Conservation (phyloP, 2,797 vertebrate species). For the Brotula barbata region DNA sequence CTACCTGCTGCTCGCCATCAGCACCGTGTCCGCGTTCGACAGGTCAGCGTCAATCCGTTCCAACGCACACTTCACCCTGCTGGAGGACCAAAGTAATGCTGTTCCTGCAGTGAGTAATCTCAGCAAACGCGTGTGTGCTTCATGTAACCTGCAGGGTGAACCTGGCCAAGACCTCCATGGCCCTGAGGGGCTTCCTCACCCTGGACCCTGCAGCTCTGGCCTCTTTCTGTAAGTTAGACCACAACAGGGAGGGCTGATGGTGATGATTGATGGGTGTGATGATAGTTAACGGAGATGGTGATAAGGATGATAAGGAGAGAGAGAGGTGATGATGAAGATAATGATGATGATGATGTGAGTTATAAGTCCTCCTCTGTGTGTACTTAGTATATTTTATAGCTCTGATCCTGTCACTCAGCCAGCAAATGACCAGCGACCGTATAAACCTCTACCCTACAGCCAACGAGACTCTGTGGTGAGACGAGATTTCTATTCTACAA, state of each 20-base stretch:
- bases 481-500: background rate
- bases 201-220: slow-evolving; percentile 89
- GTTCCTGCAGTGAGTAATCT: too few relatives aligned
- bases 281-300: background rate
- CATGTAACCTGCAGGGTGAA: slow-evolving; percentile 79
- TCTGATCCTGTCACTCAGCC: slow-evolving; percentile 90
- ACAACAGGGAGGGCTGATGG: background rate
- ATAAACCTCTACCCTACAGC: slow-evolving; percentile 89
- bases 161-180: slow-evolving; percentile 89
- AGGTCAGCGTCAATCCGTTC: slow-evolving; percentile 74
- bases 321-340: background rate
- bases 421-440: slow-evolving; percentile 94
- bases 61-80: too few relatives aligned
- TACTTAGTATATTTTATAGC: slow-evolving; percentile 90
- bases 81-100: too few relatives aligned
- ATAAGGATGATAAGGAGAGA: background rate
- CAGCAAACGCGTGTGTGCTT: background rate
- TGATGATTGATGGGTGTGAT: background rate
- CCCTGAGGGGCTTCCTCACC: slow-evolving; percentile 86
- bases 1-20: slow-evolving; percentile 90
- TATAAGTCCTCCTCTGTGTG: slow-evolving; percentile 5
- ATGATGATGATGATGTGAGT: background rate
- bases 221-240: slow-evolving; percentile 88
- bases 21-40: slow-evolving; percentile 93
- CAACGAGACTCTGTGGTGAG: slow-evolving; percentile 89